A percentile compares a stretch with the other conserved stretches of the same genome.
Evolutionary conservation across 2,888 invertebrate genomes (phyloP).

Genomic region (Diaphora mendica): DNA sequence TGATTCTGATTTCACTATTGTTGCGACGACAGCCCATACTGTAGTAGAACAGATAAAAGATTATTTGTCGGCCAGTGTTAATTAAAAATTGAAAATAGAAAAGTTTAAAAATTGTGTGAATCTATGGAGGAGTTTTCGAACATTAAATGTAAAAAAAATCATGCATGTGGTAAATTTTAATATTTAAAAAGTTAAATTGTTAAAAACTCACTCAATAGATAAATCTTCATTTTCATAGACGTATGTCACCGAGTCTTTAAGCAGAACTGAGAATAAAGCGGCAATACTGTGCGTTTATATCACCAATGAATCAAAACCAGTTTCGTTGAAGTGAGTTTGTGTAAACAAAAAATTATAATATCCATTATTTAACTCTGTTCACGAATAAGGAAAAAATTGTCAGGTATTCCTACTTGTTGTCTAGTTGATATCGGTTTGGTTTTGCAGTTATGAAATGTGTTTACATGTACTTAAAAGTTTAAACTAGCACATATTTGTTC

Average conservation of each 20-base stretch:
- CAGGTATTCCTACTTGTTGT: not conserved
- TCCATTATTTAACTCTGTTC: not conserved
- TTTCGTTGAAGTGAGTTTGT: not conserved
- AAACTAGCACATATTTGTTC: not conserved
- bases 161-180: not conserved
- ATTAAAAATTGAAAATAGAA: no score
- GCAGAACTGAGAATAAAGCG: not conserved
- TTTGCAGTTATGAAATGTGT: not conserved
- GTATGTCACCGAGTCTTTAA: not conserved
- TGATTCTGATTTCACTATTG: conserved; percentile 52
- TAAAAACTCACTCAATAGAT: not conserved
- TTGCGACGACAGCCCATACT: conserved; percentile 60
- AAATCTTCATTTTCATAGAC: conserved; percentile 2
- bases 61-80: not conserved
- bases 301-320: not conserved
- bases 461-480: not conserved
- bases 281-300: not conserved
- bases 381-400: not conserved
- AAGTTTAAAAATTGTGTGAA: no score
- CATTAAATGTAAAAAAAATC: not conserved
- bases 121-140: no score
- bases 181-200: no score
- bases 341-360: not conserved
- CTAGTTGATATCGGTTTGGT: not conserved
- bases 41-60: conserved; percentile 34